Evolutionary conservation across 1,140 invertebrate genomes (phyloP).

Genomic region (Lucilia cuprina): DNA sequence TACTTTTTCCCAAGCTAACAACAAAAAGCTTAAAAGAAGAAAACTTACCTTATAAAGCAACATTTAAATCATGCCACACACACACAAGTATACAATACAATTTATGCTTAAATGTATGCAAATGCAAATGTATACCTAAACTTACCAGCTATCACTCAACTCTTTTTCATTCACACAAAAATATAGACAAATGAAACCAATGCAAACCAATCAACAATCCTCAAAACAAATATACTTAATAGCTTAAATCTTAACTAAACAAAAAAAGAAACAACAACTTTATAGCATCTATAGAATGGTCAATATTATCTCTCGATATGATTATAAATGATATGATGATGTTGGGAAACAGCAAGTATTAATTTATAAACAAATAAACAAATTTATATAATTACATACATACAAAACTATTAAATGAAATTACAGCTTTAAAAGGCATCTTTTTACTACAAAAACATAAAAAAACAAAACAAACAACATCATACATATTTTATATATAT

Average conservation of each 20-base stretch:
- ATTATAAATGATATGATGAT: background rate
- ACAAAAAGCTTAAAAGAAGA: background rate
- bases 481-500: background rate
- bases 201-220: constrained; percentile 17
- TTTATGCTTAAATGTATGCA: background rate
- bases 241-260: constrained; percentile 22
- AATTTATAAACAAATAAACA: constrained; percentile 19
- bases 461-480: background rate
- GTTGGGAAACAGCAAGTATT: constrained; percentile 25
- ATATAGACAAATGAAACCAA: constrained; percentile 30
- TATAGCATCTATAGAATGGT: background rate
- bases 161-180: background rate
- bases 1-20: background rate
- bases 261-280: background rate
- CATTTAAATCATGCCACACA: background rate
- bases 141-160: background rate
- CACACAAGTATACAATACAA: background rate
- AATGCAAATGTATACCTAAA: no score
- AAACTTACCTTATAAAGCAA: background rate
- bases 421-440: constrained; percentile 17
- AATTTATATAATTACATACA: background rate
- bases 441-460: constrained; percentile 19
- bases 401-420: background rate
- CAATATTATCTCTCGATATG: background rate
- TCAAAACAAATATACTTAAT: constrained; percentile 20